Evolutionary conservation across 2,888 invertebrate genomes (phyloP).

Genomic region (Anoncus sp.): DNA sequence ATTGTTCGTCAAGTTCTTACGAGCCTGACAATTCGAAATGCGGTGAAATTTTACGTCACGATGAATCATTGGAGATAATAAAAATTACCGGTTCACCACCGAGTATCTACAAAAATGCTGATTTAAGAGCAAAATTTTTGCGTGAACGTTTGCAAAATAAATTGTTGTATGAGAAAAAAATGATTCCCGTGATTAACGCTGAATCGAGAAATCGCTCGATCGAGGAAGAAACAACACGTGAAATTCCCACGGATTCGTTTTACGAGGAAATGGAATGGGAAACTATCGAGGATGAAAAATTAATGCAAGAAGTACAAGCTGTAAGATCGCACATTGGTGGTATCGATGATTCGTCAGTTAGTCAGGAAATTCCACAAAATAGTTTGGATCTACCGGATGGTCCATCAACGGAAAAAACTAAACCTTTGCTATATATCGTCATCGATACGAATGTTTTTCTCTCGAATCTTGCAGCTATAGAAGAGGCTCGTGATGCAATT

Average conservation of each 20-base stretch:
- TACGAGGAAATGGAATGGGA: constrained; percentile 82
- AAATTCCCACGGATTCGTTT: constrained; percentile 55
- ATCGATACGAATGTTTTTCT: constrained; percentile 83
- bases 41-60: not conserved
- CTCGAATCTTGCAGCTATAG: constrained; percentile 76
- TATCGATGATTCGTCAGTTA: constrained; percentile 32
- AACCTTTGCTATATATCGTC: constrained; percentile 76
- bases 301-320: constrained; percentile 77
- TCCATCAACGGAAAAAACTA: not conserved
- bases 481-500: constrained; percentile 72
- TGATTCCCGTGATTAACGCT: not conserved
- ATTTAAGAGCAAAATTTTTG: constrained; percentile 44
- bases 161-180: constrained; percentile 6
- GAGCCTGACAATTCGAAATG: not conserved
- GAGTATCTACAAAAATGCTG: constrained; percentile 57
- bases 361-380: constrained; percentile 64
- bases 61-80: not conserved
- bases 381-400: constrained; percentile 65
- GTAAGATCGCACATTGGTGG: constrained; percentile 73
- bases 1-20: not conserved
- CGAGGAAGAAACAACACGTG: not conserved
- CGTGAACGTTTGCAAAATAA: constrained; percentile 48
- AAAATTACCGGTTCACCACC: constrained; percentile 4
- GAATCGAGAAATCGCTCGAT: not conserved
- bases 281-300: constrained; percentile 79